Evolutionary conservation across 2,888 invertebrate genomes (phyloP).

Genomic region (Labia minor): DNA sequence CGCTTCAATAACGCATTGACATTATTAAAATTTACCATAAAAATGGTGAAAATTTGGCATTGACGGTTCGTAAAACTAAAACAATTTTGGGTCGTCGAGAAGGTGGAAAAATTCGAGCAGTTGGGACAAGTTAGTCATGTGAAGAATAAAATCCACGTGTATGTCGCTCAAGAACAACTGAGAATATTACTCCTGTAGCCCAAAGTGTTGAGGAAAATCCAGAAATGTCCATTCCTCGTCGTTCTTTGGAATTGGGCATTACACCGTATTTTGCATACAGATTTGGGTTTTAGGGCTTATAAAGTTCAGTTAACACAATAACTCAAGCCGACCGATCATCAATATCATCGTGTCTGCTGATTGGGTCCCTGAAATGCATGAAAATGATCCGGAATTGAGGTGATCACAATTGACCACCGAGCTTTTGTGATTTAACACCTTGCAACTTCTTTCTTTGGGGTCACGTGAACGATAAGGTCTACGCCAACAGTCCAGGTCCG

Average conservation of each 20-base stretch:
- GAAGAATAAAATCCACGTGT: constrained; percentile 20
- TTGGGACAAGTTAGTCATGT: constrained; percentile 27
- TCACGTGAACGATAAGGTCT: too few species aligned
- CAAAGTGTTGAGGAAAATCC: constrained; percentile 23
- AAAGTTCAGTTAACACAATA: constrained; percentile 27
- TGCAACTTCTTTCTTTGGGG: too few species aligned
- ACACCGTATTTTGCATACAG: constrained; percentile 26
- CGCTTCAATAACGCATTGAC: neutral
- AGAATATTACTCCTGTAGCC: constrained; percentile 20
- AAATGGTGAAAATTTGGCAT: constrained; percentile 4
- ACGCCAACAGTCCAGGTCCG: too few species aligned
- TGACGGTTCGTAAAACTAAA: constrained; percentile 7
- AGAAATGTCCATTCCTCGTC: constrained; percentile 25
- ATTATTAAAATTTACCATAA: neutral
- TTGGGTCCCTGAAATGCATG: constrained; percentile 25
- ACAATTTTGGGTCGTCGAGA: constrained; percentile 4
- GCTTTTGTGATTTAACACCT: too few species aligned
- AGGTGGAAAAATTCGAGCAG: constrained; percentile 25
- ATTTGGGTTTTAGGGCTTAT: constrained; percentile 24
- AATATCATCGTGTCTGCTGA: constrained; percentile 25
- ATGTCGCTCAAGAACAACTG: constrained; percentile 21
- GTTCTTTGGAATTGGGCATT: constrained; percentile 25
- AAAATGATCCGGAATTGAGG: constrained; percentile 27
- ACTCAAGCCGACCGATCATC: constrained; percentile 25
- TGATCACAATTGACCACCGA: constrained; percentile 29